Evolutionary conservation across 1,140 invertebrate species (phyloP), one percentile per base, ranked within the genome.

Genomic region (Thalassaphorura encarpata): DNA sequence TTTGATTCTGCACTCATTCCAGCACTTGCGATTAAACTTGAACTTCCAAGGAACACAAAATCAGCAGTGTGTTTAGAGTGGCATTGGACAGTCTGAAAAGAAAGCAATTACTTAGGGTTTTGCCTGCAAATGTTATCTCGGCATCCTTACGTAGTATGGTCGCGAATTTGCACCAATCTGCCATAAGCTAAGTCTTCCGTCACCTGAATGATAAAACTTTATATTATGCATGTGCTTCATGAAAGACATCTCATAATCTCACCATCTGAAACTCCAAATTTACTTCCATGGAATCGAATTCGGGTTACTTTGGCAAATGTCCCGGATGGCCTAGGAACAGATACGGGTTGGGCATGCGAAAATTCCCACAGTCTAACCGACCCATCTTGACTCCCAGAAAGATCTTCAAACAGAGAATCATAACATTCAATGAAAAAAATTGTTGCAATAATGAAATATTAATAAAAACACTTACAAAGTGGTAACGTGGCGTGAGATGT

Each of bases 281-380:
- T 99, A 72, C 97, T 99, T 41, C 96, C 96, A 70, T 98, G 93
- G 72, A 98, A 99, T 45, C 87, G 78, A 24, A 97, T 85, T 59
- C 91, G 81, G 0, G 93, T 97, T 13, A 99, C 94, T 78, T 97
- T 99, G 36, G 94, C 94, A 71, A 86, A 90, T 5, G 87, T 84
- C 23, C 92, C 92, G 1, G 93, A 80, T 24, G 89, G 82, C 51
- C 94, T 78, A 4, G 93, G 87, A 36, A 85, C 85, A 65, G 90
- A 85, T 8, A 99, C 84, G 15, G 88, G 83, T 56, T 89, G 85
- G 31, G 82, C 79, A 71, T 97, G 92, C 21, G 88, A 89, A 93
- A 94, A 99, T 75, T 99, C 94, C 92, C 94, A 97, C 56, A 99
- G 77, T 60, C 89, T 83, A 4, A 99, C 95, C 2, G 92, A 96